phyloP scores from a whole-genome alignment of 2,113 vertebrate genomes.

The Urocolius indicus region DNA sequence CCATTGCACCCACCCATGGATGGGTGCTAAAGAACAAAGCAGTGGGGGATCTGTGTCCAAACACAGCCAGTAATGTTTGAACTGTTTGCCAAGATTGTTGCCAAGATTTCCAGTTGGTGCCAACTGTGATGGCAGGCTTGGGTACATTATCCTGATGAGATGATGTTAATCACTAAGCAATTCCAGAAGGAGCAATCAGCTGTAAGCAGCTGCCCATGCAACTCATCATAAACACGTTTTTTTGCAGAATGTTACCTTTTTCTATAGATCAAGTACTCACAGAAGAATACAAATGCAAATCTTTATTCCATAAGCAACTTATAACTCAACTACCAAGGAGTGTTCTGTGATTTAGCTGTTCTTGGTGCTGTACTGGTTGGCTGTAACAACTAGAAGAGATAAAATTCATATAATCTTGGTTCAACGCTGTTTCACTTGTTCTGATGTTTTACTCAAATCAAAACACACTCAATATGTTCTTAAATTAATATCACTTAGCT shows the following conservation, averaged over 20 bases:
- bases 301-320: neutral
- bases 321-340: neutral
- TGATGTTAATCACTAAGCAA: neutral
- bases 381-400: neutral
- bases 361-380: neutral
- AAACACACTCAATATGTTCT: neutral
- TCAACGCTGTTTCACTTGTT: neutral
- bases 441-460: neutral
- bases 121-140: neutral
- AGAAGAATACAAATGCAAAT: neutral
- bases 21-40: neutral
- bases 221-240: neutral
- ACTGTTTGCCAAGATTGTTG: neutral
- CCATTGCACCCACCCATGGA: neutral
- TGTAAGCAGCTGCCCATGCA: neutral
- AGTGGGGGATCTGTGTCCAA: neutral
- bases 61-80: neutral
- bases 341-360: neutral
- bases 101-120: neutral
- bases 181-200: neutral
- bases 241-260: neutral
- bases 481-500: neutral
- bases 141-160: neutral
- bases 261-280: neutral
- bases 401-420: neutral